A percentile compares a stretch with the other conserved stretches of the same genome.
Conservation (phyloP, 2,797 vertebrate genomes). For the Melanotaenia pygmaea region DNA sequence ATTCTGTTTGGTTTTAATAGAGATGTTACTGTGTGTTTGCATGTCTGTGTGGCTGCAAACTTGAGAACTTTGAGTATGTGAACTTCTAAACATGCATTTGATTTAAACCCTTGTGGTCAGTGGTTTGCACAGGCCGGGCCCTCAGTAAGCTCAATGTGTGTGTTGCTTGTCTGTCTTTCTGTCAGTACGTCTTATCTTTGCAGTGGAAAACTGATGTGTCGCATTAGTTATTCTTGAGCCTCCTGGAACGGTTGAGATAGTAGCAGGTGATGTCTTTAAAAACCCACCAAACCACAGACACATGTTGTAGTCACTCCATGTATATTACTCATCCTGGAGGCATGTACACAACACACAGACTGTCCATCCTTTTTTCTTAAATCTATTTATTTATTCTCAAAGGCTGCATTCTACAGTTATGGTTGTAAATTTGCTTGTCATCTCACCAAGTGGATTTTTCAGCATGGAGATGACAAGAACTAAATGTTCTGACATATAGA, state of each 20-base stretch:
- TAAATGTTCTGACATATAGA: not conserved
- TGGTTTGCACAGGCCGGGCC: conserved; percentile 10
- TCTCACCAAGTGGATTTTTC: conserved; percentile 10
- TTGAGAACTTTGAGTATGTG: conserved; percentile 20
- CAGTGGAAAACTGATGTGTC: conserved; percentile 72
- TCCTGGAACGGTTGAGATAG: conserved; percentile 65
- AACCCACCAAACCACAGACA: conserved; percentile 73
- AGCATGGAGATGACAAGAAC: not conserved
- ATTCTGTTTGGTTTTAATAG: conserved; percentile 37
- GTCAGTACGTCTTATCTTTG: conserved; percentile 58
- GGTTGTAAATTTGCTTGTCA: conserved; percentile 52
- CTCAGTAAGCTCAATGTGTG: not conserved
- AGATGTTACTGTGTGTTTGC: conserved; percentile 15
- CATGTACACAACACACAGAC: conserved; percentile 40
- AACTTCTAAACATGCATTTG: conserved; percentile 35
- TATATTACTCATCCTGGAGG: conserved; percentile 69
- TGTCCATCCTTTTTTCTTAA: not conserved
- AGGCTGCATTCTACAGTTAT: conserved; percentile 2
- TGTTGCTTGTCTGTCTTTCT: conserved; percentile 23
- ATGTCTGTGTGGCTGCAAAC: conserved; percentile 29
- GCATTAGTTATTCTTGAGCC: conserved; percentile 69
- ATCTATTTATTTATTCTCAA: conserved; percentile 14
- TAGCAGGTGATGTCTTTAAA: conserved; percentile 81
- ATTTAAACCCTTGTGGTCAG: conserved; percentile 38
- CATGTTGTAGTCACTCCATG: conserved; percentile 74